These are phyloP conservation scores for Drosophila quadrilineata DNA, from an alignment of 1,140 invertebrate species.

Conservation along the genomic window DNA sequence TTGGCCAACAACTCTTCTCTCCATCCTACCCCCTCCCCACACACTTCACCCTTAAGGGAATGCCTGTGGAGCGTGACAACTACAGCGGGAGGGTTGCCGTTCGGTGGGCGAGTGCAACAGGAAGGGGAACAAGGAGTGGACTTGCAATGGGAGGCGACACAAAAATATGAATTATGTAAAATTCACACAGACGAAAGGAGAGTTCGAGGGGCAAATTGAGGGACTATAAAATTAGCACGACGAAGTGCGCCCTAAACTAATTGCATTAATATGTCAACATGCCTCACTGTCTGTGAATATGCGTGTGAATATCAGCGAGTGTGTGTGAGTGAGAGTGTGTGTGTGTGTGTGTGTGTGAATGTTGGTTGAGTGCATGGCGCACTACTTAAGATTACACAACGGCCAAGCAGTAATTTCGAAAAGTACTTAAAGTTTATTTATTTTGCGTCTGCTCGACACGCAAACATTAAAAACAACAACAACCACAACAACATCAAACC, in stretches of 20 bases:
- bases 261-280: constrained; percentile 80
- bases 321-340: constrained; percentile 11
- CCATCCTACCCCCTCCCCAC: too few species aligned
- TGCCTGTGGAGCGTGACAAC: constrained; percentile 15
- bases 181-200: too few species aligned
- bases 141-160: constrained; percentile 1
- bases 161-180: constrained; percentile 46
- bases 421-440: constrained; percentile 80
- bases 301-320: background rate
- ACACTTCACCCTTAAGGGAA: background rate
- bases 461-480: constrained; percentile 61
- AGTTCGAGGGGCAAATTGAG: constrained; percentile 16
- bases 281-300: constrained; percentile 26
- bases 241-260: constrained; percentile 58
- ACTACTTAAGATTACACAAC: constrained; percentile 78
- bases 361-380: constrained; percentile 63
- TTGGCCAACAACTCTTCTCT: too few species aligned
- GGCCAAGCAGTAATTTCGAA: constrained; percentile 67
- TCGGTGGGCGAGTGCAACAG: background rate
- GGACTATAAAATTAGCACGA: constrained; percentile 70
- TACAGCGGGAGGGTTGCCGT: background rate
- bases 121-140: background rate
- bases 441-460: constrained; percentile 73
- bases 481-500: constrained; percentile 12
- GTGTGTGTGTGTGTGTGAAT: constrained; percentile 37